Evolutionary conservation across 2,797 vertebrate species (phyloP).

Genomic region (Clarias laeviceps): DNA sequence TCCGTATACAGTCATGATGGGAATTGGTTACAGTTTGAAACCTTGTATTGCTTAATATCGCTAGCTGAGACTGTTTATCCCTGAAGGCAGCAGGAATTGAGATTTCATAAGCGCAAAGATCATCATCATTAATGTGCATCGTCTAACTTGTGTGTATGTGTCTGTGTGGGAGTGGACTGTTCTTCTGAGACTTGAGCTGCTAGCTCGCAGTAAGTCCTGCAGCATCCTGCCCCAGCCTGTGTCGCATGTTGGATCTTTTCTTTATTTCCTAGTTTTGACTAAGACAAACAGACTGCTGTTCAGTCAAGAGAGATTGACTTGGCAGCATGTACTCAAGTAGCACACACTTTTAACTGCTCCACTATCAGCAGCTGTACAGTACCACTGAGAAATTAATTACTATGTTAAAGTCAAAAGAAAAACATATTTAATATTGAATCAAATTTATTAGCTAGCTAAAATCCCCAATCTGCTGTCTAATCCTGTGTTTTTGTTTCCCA

Average conservation of each 20-base stretch:
- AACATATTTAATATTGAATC: neutral
- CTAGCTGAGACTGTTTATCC: constrained; percentile 52
- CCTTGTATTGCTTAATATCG: constrained; percentile 35
- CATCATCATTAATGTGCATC: constrained; percentile 37
- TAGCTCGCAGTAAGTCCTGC: neutral
- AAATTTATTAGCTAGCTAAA: neutral
- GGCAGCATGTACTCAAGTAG: constrained; percentile 3
- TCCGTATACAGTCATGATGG: constrained; percentile 37
- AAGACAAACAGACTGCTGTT: neutral
- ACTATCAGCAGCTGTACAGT: neutral
- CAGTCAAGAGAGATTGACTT: constrained; percentile 16
- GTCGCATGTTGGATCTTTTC: neutral
- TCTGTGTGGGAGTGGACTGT: neutral
- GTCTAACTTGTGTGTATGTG: constrained; percentile 4
- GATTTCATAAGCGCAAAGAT: constrained; percentile 36
- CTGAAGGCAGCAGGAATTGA: constrained; percentile 40
- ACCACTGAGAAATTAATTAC: neutral
- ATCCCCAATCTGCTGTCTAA: neutral
- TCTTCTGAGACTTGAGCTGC: constrained; percentile 9
- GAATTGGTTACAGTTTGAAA: constrained; percentile 29
- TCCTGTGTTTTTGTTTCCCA: neutral
- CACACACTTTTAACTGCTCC: neutral
- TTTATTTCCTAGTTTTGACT: neutral
- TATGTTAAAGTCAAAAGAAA: neutral
- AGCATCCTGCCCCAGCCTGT: neutral